Evolutionary conservation across 2,797 vertebrate species (phyloP).

Genomic region (Sebastes wilsoni): DNA sequence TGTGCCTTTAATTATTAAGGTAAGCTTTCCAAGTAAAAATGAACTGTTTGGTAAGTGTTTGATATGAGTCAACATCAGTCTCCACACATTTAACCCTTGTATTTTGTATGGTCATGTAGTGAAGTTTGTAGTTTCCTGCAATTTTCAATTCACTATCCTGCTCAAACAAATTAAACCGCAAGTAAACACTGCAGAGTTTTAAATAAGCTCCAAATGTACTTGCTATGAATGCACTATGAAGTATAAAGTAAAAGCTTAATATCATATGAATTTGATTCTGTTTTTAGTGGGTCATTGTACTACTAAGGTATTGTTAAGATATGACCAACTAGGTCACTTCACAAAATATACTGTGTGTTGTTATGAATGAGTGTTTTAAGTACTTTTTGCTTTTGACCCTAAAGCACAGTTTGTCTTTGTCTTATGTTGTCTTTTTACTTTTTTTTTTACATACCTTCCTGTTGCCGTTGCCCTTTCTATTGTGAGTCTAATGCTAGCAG

Average conservation of each 20-base stretch:
- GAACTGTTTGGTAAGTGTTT: no score
- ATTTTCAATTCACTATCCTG: no score
- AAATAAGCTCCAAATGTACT: not conserved
- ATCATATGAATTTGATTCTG: not conserved
- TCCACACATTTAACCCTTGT: not conserved
- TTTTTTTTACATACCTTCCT: not conserved
- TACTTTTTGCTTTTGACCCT: not conserved
- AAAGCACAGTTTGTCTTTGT: not conserved
- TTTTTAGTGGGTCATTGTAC: not conserved
- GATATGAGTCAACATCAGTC: no score
- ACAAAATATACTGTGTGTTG: not conserved
- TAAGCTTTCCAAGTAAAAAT: rapidly evolving
- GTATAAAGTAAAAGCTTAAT: not conserved
- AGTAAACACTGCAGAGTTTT: not conserved
- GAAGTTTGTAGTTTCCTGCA: no score
- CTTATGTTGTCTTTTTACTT: not conserved
- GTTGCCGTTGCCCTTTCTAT: constrained; percentile 15
- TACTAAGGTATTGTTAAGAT: not conserved
- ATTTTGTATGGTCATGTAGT: no score
- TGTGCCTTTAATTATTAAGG: not conserved
- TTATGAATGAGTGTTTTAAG: not conserved
- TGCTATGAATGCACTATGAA: not conserved
- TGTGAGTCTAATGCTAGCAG: constrained; percentile 5
- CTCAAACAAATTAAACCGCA: not conserved
- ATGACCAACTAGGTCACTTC: not conserved